These are phyloP conservation scores for Spodoptera littoralis DNA, from an alignment of 2,888 invertebrate genomes.

Conservation along the genomic window DNA sequence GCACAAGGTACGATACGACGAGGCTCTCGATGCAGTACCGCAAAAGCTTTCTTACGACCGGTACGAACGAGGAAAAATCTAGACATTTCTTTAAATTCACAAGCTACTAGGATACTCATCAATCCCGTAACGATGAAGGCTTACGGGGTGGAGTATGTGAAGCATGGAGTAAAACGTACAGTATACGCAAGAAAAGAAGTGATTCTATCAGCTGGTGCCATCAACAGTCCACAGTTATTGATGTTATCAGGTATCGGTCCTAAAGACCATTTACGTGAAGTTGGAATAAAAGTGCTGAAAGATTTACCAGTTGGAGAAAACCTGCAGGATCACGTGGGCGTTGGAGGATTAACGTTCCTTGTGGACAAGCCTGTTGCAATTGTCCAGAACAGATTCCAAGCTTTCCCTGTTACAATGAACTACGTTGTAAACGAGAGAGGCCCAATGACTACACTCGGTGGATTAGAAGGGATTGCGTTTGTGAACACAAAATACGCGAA, in stretches of 20 bases:
- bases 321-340: conserved; percentile 96
- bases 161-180: conserved; percentile 91
- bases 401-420: conserved; percentile 93
- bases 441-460: conserved; percentile 96
- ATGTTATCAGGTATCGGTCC: conserved; percentile 97
- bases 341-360: conserved; percentile 94
- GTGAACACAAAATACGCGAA: conserved; percentile 96
- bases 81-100: conserved; percentile 94
- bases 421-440: conserved; percentile 94
- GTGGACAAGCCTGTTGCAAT: conserved; percentile 95
- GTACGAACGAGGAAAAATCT: conserved; percentile 93
- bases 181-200: conserved; percentile 94
- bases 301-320: conserved; percentile 94
- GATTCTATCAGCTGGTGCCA: conserved; percentile 96
- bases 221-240: conserved; percentile 96
- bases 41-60: conserved; percentile 95
- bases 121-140: conserved; percentile 93
- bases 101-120: conserved; percentile 93
- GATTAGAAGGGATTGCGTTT: conserved; percentile 96
- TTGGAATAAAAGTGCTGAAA: conserved; percentile 92
- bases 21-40: conserved; percentile 95
- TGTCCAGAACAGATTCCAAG: conserved; percentile 93
- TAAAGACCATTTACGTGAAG: conserved; percentile 90
- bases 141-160: conserved; percentile 93
- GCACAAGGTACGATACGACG: conserved; percentile 94